These are phyloP conservation scores for Laticauda laticaudata DNA, from an alignment of 2,113 vertebrate genomes.

Conservation along the genomic window DNA sequence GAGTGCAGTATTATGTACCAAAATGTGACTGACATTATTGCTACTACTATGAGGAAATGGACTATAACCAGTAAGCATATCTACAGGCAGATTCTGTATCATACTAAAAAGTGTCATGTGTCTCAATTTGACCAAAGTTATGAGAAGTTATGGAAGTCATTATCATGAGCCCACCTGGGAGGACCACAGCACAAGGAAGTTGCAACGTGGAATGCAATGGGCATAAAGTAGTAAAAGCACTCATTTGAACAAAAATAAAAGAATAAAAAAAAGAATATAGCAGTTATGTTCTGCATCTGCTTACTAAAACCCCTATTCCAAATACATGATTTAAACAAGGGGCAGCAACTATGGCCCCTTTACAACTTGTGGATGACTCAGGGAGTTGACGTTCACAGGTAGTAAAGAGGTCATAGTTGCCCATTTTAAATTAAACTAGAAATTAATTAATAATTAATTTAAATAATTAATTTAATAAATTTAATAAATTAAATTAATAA, in stretches of 20 bases:
- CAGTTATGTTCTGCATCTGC: neutral
- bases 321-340: neutral
- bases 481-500: too few species aligned
- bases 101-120: neutral
- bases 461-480: too few species aligned
- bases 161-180: neutral
- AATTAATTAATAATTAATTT: too few species aligned
- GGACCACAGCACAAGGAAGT: neutral
- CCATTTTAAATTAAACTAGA: neutral
- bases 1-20: neutral
- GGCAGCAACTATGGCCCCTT: neutral
- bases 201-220: neutral
- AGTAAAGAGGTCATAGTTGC: neutral
- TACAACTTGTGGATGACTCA: neutral
- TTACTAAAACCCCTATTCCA: neutral
- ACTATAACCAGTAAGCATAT: neutral
- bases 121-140: neutral
- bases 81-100: neutral
- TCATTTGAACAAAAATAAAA: neutral
- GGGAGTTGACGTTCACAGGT: neutral
- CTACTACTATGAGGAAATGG: neutral
- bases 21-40: neutral
- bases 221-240: neutral
- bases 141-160: neutral
- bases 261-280: neutral